Base-by-base conservation (phyloP, 2,888 invertebrate genomes). In the Esperia sulphurella region DNA sequence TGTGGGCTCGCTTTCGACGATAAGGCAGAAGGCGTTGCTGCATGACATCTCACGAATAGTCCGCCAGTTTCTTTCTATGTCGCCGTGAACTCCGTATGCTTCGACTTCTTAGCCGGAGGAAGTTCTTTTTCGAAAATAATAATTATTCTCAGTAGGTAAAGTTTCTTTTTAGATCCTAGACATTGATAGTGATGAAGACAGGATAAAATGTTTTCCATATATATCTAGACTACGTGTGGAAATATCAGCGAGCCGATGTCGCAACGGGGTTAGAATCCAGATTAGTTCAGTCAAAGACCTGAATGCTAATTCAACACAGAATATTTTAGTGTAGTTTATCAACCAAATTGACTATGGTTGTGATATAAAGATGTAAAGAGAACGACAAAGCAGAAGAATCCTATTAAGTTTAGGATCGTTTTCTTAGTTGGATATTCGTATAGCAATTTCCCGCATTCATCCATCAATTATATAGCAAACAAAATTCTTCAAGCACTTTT, bases 241-340 rank as follows among this genome's bases (percentile, higher is more conserved):
- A 80, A 79, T 75, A 74, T 76, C 74, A 59, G 66, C 74, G 71
- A 75, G 66, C 61, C 21, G 21, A 21, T 58, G 63, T 62, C 57
- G 63, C 66, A 72, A 83, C 85, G 75, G 75, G 74, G 64, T 77
- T 79, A 81, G 86, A 84, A 85, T 86, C 75, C 71, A 78, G 78
- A 86, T 83, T 81, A 82, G 78, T 69, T 61, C 55, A 58, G 53
- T 53, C 60, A 53, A 64, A 71, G 80, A 68, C 62, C 54, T 64
- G 85, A 78, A 84, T 86, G 64, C 63, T 75, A 79, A 84, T 73
- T 40, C n/a, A 10, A 7, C 6, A 38, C 41, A 8, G 13, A 30
- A 30, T 49, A 49, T 51, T 43, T 52, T 41, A 48, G 41, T n/a
- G 12, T 43, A 43, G 21, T n/a, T n/a, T n/a, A n/a, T n/a, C n/a